Evolutionary conservation across 1,140 invertebrate species (phyloP).

Genomic region (Zaprionus ghesquierei): DNA sequence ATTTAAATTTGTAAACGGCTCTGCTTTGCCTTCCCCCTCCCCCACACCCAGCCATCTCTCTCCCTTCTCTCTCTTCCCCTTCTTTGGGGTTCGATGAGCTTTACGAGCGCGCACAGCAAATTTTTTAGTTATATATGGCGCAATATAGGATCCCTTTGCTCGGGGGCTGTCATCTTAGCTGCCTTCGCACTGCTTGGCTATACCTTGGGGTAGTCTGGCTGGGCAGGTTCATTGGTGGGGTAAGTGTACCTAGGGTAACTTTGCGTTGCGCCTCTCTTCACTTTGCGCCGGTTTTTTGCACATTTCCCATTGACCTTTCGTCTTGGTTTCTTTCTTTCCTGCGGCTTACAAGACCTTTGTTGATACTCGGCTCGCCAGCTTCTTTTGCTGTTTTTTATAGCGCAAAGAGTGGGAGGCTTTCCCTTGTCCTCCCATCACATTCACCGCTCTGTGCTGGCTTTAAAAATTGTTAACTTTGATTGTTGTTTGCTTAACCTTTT

Average conservation of each 20-base stretch:
- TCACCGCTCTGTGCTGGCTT: slow-evolving; percentile 15
- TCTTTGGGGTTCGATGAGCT: slow-evolving; percentile 28
- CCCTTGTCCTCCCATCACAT: too few species aligned
- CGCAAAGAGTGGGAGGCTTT: neutral
- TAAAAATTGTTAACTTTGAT: slow-evolving; percentile 38
- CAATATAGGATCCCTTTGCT: neutral
- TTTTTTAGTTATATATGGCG: slow-evolving; percentile 29
- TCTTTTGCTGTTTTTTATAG: slow-evolving; percentile 40
- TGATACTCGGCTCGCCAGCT: slow-evolving; percentile 53
- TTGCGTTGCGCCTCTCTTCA: neutral
- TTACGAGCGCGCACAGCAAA: slow-evolving; percentile 37
- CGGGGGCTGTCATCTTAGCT: neutral
- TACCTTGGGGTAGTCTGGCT: neutral
- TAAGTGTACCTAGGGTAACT: neutral
- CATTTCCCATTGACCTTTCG: slow-evolving; percentile 59
- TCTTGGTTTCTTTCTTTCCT: slow-evolving; percentile 30
- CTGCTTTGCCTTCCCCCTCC: neutral
- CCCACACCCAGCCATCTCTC: too few species aligned
- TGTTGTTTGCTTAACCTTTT: slow-evolving; percentile 34
- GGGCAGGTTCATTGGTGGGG: neutral
- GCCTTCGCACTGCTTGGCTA: neutral
- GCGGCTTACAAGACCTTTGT: slow-evolving; percentile 73
- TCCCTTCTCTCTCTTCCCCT: neutral
- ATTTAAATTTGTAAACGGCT: slow-evolving; percentile 20
- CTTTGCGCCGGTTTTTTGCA: slow-evolving; percentile 15